A percentile compares a stretch with the other conserved stretches of the same genome.
phyloP scores from a whole-genome alignment of 2,888 invertebrate species.

The Spodoptera exigua region DNA sequence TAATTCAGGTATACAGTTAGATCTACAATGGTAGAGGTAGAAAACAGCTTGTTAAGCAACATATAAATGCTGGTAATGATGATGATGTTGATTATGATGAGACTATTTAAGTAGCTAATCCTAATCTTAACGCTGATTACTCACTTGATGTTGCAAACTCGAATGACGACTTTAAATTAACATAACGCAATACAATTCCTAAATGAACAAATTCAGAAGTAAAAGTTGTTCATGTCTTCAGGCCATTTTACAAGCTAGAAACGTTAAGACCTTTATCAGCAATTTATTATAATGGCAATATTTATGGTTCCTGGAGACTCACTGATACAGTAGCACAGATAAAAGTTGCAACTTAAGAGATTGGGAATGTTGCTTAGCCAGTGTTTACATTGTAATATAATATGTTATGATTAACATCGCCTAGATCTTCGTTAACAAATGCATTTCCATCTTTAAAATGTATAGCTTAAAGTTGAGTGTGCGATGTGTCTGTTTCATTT shows the following conservation, averaged over 20 bases:
- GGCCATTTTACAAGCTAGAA: slow-evolving; percentile 17
- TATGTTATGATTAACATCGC: slow-evolving; percentile 2
- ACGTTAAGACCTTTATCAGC: slow-evolving; percentile 25
- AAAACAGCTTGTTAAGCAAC: background rate
- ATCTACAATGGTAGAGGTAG: slow-evolving; percentile 1
- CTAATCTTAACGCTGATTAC: background rate
- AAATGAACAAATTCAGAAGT: slow-evolving; percentile 13
- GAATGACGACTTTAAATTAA: background rate
- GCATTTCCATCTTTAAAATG: slow-evolving; percentile 1
- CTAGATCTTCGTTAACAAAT: slow-evolving; percentile 5
- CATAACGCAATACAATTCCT: slow-evolving; percentile 7
- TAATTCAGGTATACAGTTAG: slow-evolving; percentile 5
- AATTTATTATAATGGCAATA: slow-evolving; percentile 22
- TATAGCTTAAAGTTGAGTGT: slow-evolving; percentile 7
- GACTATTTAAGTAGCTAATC: background rate
- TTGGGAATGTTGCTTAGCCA: background rate
- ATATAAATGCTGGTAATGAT: background rate
- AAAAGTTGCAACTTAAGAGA: slow-evolving; percentile 1
- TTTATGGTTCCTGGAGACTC: slow-evolving; percentile 24
- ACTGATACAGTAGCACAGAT: slow-evolving; percentile 11
- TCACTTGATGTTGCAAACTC: background rate
- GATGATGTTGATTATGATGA: background rate
- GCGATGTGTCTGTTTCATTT: slow-evolving; percentile 17
- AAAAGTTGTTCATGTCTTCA: slow-evolving; percentile 40
- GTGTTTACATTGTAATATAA: slow-evolving; percentile 3